Conservation (phyloP, 2,888 invertebrate genomes). For the Drosophila stalkeri region DNA sequence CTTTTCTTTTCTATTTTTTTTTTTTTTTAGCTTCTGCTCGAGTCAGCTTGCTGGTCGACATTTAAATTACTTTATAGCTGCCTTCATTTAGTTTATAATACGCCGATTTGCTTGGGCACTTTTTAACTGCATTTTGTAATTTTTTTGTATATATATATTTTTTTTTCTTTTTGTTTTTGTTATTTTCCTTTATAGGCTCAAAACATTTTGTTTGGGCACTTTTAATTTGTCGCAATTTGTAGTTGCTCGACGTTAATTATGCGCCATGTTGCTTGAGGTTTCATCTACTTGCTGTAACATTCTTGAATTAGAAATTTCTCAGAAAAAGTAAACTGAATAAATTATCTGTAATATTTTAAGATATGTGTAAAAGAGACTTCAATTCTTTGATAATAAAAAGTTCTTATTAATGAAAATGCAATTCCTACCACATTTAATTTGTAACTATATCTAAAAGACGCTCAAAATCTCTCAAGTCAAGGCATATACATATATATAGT, state of each 20-base stretch:
- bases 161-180: slow-evolving; percentile 13
- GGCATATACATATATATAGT: too few species aligned
- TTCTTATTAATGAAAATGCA: too few species aligned
- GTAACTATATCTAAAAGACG: too few species aligned
- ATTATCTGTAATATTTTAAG: background rate
- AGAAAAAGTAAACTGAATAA: background rate
- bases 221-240: slow-evolving; percentile 69
- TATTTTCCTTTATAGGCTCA: slow-evolving; percentile 29
- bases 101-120: slow-evolving; percentile 43
- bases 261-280: background rate
- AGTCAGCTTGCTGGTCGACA: slow-evolving; percentile 46
- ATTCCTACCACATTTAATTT: too few species aligned
- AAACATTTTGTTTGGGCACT: slow-evolving; percentile 41
- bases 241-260: slow-evolving; percentile 27
- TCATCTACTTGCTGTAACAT: background rate
- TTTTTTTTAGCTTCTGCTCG: slow-evolving; percentile 26
- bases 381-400: background rate
- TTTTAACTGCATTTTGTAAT: slow-evolving; percentile 28
- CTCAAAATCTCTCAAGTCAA: background rate
- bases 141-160: slow-evolving; percentile 3
- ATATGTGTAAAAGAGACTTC: background rate
- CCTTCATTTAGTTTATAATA: slow-evolving; percentile 70
- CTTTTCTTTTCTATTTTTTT: background rate
- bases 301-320: slow-evolving; percentile 1
- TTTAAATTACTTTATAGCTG: slow-evolving; percentile 75